Base-by-base conservation (phyloP, 2,797 vertebrate genomes). In the Prionace glauca region DNA sequence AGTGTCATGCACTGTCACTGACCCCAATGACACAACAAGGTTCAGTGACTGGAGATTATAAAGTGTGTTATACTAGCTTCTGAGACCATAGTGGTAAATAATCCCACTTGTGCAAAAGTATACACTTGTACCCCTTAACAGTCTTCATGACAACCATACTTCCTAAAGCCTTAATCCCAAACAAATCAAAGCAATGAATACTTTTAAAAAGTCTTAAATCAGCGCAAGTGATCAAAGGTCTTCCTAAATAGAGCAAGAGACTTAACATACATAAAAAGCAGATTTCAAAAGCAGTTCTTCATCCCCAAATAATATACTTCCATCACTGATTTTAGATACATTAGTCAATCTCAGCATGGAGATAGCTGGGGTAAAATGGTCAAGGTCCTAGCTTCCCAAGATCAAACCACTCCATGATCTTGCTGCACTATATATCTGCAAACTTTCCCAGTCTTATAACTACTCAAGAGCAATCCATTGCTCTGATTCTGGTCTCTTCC, bases 51-150 rank as follows among this genome's bases (percentile, higher is more conserved):
- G 20, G 62, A 92, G n/a, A 22, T 92, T 12, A 67, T n/a, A 67
- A 92, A 36, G 20, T 90, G 18, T 92, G 90, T 92, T 92, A 69
- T 92, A 92, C 41, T 41, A n/a, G 62, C 90, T 92, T 91, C 88
- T 92, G 90, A 69, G 3, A 12, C 29, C n/a, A 92, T 65, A 69
- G 32, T 12, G 41, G n/a, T 32, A 92, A 67, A 92, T 24, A 24
- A 20, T 24, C 65, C n/a, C 65, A 84, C 10, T 69, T 22, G 16
- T 36, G 67, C 62, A 65, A 36, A 18, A 36, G 2, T 36, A 8
- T 41, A 84, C 0, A 41, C 36, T 41, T 84, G 18, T 0, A 41
- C 50, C 50, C 8, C 8, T 45, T 10, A 77, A 77, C 74, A 84
- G 81, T 45, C 81, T 84, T 69, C 62, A 92, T 67, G 20, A 36